Evolutionary conservation across 2,888 invertebrate genomes (phyloP), one percentile per base, ranked within the genome.

Genomic region (Agriotes lineatus): DNA sequence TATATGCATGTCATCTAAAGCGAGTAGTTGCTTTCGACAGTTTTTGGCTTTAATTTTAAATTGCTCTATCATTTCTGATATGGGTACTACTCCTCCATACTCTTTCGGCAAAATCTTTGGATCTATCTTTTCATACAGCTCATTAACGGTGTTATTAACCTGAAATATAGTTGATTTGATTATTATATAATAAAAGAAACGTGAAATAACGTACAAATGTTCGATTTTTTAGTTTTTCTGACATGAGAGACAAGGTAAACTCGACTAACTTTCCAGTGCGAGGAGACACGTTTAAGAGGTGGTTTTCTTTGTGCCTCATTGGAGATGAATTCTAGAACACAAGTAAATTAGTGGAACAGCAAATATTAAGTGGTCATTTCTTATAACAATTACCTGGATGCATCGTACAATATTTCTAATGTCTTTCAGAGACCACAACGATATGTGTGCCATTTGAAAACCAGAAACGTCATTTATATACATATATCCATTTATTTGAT

Each of bases 261-360:
- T 96, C 95, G 77, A 95, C 92, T 75, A 96, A 87, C 80, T 93
- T 92, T 9, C 91, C 90, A 10, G 95, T 94, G 78, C 91, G 93
- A 50, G 90, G 87, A 0, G 95, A 95, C 69, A 96, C 91, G 81
- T 95, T 95, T 67, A 96, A 87, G 79, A 96, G 93, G 81, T 96
- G 95, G 0, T 95, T 93, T 75, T 92, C 89, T 82, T 96, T 96
- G 84, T 96, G 96, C 18, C 96, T 87, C 93, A 96, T 94, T 1
- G 96, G 96, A 14, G 95, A 93, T 1, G 95, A 93, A 82, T 93
- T 94, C 91, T 93, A 86, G 25, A 86, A 86, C 4, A n/a, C n/a
- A n/a, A n/a, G n/a, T n/a, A n/a, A n/a, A n/a, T n/a, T n/a, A n/a
- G n/a, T n/a, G n/a, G n/a, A n/a, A n/a, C n/a, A n/a, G n/a, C n/a